Evolutionary conservation across 2,888 invertebrate species (phyloP), one percentile per base, ranked within the genome.

Genomic region (Glaucopsyche alexis): DNA sequence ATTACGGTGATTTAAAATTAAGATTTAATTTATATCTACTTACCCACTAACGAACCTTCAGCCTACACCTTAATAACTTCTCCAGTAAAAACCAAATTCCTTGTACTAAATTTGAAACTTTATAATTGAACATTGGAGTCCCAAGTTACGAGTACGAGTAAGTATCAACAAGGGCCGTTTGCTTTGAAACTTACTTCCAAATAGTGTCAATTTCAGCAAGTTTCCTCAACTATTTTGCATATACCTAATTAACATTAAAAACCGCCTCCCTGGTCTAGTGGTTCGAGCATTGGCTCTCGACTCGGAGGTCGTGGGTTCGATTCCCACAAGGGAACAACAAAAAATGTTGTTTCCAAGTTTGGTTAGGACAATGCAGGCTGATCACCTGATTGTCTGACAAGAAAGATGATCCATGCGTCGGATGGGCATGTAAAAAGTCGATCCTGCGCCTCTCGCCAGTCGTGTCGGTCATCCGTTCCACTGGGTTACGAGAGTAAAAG

Each of bases 61-160:
- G 11, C 60, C 29, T 19, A 9, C 9, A 50, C 1, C 50, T 50
- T 60, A 47, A 11, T 47, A 29, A 60, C 60, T 60, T 13, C 9
- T 14, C 60, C 6, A 60, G 60, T 60, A 60, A 38, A 38, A 60
- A 60, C 60, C 60, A 60, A 60, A 60, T 38, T 60, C 60, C 60
- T 29, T 38, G 60, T 60, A 60, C 60, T 60, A 38, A 60, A 60
- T 60, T 60, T 60, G 29, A 60, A 60, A 60, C 60, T 60, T 60
- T 60, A 7, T 38, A 60, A 60, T 60, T 60, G 29, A 38, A 60
- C 60, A 60, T 60, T 38, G 60, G 9, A 60, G 60, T 13, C 29
- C 60, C 29, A 38, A 60, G 14, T 7, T 29, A 47, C 60, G 29
- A 19, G 55, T 19, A 55, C n/a, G n/a, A 55, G 19, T 55, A 29